phyloP scores from a whole-genome alignment of 1,140 invertebrate species.

The Drosophila truncata region DNA sequence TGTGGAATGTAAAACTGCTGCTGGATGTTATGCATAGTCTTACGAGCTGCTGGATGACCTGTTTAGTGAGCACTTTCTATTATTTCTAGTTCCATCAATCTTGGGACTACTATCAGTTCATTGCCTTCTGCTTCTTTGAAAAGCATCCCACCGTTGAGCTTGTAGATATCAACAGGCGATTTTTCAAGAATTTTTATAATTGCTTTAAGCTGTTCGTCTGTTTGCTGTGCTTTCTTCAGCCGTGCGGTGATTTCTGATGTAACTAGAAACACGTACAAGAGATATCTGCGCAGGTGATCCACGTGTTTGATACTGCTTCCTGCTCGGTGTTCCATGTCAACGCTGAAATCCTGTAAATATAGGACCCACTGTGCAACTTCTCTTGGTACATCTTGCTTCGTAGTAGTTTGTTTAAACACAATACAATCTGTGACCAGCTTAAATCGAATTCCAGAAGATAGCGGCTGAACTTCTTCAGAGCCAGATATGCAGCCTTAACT shows the following conservation, averaged over 20 bases:
- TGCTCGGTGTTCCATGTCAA: slow-evolving; percentile 1
- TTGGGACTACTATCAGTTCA: background rate
- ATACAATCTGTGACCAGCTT: slow-evolving; percentile 6
- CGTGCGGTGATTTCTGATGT: background rate
- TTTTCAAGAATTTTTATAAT: background rate
- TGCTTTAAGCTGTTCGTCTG: background rate
- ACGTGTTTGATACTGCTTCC: background rate
- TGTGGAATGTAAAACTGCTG: background rate
- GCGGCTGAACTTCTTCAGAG: slow-evolving; percentile 2
- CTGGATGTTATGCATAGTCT: background rate
- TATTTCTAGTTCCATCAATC: background rate
- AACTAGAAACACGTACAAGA: background rate
- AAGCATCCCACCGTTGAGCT: background rate
- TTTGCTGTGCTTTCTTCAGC: background rate
- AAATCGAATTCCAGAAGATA: slow-evolving; percentile 6
- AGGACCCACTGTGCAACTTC: background rate
- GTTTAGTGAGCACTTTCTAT: background rate
- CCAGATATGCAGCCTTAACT: too few species aligned
- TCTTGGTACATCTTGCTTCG: background rate
- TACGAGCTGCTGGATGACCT: slow-evolving; percentile 1
- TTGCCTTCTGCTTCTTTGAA: background rate
- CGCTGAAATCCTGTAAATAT: background rate
- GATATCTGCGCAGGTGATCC: background rate
- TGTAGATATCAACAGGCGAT: background rate
- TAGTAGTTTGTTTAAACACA: slow-evolving; percentile 6